These are phyloP conservation scores for Herminia tarsipennalis DNA, from an alignment of 2,888 invertebrate genomes.

Conservation along the genomic window DNA sequence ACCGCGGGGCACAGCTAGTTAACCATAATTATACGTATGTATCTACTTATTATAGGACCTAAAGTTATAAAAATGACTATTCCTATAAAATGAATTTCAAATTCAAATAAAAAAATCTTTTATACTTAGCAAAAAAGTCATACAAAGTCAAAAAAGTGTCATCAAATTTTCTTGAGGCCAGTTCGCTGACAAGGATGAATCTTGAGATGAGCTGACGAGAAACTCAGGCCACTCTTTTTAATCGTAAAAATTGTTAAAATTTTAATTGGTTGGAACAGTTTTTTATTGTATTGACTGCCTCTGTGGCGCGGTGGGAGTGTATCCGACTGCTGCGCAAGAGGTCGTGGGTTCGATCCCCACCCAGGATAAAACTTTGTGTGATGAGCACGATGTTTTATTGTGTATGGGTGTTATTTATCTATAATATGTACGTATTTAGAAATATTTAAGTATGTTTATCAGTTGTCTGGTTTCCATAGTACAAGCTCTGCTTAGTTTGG, in stretches of 20 bases:
- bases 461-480: too few species aligned
- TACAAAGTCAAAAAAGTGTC: background rate
- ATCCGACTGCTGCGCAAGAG: too few species aligned
- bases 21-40: background rate
- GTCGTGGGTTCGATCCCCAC: too few species aligned
- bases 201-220: background rate
- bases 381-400: too few species aligned
- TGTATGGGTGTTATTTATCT: too few species aligned
- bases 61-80: background rate
- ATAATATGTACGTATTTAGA: too few species aligned
- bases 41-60: background rate
- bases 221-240: too few species aligned
- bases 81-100: background rate
- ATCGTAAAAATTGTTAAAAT: background rate
- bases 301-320: too few species aligned
- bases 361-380: too few species aligned
- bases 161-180: background rate
- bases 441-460: too few species aligned
- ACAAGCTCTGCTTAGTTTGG: constrained; percentile 11
- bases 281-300: too few species aligned
- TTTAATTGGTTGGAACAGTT: background rate
- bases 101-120: background rate
- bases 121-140: background rate
- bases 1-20: too few species aligned
- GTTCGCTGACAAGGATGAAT: background rate